Evolutionary conservation across 1,140 invertebrate genomes (phyloP).

Genomic region (Calosoma granatense): DNA sequence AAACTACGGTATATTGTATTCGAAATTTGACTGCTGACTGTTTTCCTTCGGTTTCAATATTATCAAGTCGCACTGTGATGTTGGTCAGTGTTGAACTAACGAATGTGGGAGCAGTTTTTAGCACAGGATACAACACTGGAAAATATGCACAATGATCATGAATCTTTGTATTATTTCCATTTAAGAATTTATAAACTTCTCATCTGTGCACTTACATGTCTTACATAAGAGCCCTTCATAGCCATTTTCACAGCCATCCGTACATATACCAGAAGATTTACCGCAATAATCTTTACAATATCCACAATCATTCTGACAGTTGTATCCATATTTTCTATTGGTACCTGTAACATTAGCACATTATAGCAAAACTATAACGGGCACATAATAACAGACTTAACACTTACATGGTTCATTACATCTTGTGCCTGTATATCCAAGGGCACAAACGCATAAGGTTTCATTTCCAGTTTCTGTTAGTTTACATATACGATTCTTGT

Average conservation of each 20-base stretch:
- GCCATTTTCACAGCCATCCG: background rate
- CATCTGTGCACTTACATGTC: background rate
- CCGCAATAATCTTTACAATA: background rate
- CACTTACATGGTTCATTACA: no score
- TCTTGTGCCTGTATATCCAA: background rate
- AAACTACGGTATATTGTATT: background rate
- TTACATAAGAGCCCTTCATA: background rate
- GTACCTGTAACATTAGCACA: no score
- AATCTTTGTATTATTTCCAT: background rate
- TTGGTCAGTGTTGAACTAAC: background rate
- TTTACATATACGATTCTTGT: no score
- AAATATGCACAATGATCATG: background rate
- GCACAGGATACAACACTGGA: background rate
- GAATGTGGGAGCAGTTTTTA: background rate
- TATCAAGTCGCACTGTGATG: background rate
- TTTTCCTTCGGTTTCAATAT: background rate
- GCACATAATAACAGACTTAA: no score
- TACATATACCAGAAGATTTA: background rate
- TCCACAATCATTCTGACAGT: background rate
- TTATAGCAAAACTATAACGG: no score
- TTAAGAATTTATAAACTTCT: background rate
- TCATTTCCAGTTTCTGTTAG: no score
- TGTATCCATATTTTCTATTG: background rate
- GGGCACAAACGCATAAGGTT: background rate
- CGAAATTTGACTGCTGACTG: background rate